phyloP scores from a whole-genome alignment of 2,888 invertebrate genomes.

The Caenorhabditis auriculariae region DNA sequence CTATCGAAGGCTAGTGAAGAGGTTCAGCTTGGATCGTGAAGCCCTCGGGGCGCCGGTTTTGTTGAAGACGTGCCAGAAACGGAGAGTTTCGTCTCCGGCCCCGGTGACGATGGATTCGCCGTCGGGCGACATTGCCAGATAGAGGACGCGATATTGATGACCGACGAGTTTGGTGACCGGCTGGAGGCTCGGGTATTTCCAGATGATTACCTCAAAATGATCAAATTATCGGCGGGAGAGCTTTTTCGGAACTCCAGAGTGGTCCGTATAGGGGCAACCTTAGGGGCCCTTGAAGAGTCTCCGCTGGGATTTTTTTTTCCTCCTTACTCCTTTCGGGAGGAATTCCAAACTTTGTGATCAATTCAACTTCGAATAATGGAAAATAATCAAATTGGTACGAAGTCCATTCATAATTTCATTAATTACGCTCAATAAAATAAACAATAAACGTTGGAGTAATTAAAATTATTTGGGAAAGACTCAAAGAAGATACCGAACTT shows the following conservation, averaged over 20 bases:
- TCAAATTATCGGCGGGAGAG: too few species aligned
- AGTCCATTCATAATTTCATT: too few species aligned
- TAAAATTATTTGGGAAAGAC: too few species aligned
- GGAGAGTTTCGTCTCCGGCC: slow-evolving; percentile 93
- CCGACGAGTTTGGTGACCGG: slow-evolving; percentile 96
- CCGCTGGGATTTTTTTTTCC: neutral
- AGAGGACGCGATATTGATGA: slow-evolving; percentile 91
- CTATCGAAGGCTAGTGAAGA: slow-evolving; percentile 42
- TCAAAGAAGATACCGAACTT: too few species aligned
- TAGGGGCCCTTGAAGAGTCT: too few species aligned
- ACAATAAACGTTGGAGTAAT: too few species aligned
- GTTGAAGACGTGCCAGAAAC: slow-evolving; percentile 99
- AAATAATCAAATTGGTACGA: too few species aligned
- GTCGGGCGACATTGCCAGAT: slow-evolving; percentile 93
- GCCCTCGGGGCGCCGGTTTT: slow-evolving; percentile 68
- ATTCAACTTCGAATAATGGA: too few species aligned
- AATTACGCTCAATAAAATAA: too few species aligned
- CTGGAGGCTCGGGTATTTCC: slow-evolving; percentile 96
- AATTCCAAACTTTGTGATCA: too few species aligned
- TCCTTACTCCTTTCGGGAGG: neutral
- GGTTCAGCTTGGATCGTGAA: slow-evolving; percentile 39
- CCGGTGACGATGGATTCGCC: slow-evolving; percentile 98
- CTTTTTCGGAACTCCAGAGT: too few species aligned
- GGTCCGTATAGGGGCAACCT: too few species aligned
- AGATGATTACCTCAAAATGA: slow-evolving; percentile 78